A percentile compares a stretch with the other conserved stretches of the same genome.
Conservation (phyloP, 2,888 invertebrate species). For the Falcaria lacertinaria region DNA sequence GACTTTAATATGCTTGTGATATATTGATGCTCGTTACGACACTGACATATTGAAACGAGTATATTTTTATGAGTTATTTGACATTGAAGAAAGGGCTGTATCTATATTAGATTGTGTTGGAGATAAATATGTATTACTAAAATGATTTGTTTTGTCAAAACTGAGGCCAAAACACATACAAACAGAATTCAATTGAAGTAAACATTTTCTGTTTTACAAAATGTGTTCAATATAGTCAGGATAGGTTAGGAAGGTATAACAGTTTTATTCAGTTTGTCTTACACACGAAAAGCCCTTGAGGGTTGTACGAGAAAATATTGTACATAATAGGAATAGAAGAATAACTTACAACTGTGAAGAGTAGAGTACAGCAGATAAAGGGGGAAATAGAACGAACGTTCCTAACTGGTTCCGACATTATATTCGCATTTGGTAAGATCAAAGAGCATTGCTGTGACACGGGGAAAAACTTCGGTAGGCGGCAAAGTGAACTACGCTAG, state of each 20-base stretch:
- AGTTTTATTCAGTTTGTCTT: slow-evolving; percentile 50
- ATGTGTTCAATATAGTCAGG: slow-evolving; percentile 46
- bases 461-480: slow-evolving; percentile 57
- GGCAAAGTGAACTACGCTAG: slow-evolving; percentile 56
- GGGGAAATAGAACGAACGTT: slow-evolving; percentile 52
- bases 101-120: neutral
- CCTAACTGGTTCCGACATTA: slow-evolving; percentile 72
- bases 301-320: slow-evolving; percentile 45
- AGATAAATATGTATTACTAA: too few species aligned
- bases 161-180: neutral
- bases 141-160: neutral
- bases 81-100: slow-evolving; percentile 7
- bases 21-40: slow-evolving; percentile 50
- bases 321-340: slow-evolving; percentile 15
- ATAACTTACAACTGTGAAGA: slow-evolving; percentile 44
- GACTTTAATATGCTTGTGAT: slow-evolving; percentile 65
- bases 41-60: slow-evolving; percentile 48
- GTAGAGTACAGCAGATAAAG: slow-evolving; percentile 55
- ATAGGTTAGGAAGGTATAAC: slow-evolving; percentile 50
- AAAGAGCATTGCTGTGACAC: slow-evolving; percentile 73
- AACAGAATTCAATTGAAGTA: slow-evolving; percentile 17
- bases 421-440: slow-evolving; percentile 77
- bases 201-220: slow-evolving; percentile 23
- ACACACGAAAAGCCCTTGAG: slow-evolving; percentile 47
- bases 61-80: slow-evolving; percentile 48